phyloP scores from a whole-genome alignment of 2,113 vertebrate genomes.

The Rhynchomys soricoides region DNA sequence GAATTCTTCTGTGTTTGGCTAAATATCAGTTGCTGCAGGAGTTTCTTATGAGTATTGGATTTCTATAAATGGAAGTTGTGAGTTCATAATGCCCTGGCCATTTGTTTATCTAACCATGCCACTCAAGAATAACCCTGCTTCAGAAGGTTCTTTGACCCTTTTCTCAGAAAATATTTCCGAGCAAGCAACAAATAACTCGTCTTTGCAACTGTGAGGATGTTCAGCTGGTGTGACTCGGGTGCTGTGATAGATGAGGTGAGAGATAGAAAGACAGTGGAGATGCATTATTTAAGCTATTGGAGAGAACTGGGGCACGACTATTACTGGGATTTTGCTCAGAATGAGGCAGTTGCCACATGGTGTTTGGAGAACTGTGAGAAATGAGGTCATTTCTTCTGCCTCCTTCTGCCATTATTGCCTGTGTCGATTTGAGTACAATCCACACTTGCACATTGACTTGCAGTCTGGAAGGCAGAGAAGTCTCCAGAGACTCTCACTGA shows the following conservation, averaged over 20 bases:
- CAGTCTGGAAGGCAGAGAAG: not conserved
- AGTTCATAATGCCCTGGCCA: not conserved
- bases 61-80: conserved; percentile 31
- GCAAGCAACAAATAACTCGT: not conserved
- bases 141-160: conserved; percentile 35
- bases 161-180: conserved; percentile 54
- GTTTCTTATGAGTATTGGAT: conserved; percentile 59
- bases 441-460: not conserved
- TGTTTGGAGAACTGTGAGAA: not conserved
- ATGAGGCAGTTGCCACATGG: not conserved
- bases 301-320: not conserved
- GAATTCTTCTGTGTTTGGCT: conserved; percentile 7
- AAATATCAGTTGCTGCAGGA: conserved; percentile 48
- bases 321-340: conserved; percentile 38
- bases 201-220: not conserved
- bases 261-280: not conserved
- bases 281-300: conserved; percentile 37
- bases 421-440: not conserved
- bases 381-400: not conserved
- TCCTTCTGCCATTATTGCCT: not conserved
- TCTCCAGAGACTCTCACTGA: not conserved
- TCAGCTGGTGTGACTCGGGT: not conserved
- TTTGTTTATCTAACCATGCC: conserved; percentile 34
- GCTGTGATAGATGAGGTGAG: not conserved
- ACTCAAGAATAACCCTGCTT: conserved; percentile 51